phyloP scores from a whole-genome alignment of 2,797 vertebrate species.

The Pseudopleuronectes americanus region DNA sequence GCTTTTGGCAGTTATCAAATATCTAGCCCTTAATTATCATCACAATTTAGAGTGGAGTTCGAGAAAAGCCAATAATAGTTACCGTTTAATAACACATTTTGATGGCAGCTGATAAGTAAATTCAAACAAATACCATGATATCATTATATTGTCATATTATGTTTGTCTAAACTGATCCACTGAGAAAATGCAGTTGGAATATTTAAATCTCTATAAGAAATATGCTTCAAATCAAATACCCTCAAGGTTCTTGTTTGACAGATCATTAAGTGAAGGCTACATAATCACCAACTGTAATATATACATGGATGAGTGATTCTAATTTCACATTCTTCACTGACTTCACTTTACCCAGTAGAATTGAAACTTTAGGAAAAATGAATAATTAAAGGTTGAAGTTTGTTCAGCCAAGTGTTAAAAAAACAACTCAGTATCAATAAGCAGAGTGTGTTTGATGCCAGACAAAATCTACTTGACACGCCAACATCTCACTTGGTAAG shows the following conservation, averaged over 20 bases:
- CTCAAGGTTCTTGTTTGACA: too few relatives aligned
- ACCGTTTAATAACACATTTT: too few relatives aligned
- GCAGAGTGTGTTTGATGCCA: neutral
- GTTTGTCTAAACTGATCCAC: neutral
- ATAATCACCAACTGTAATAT: too few relatives aligned
- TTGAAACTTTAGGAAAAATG: too few relatives aligned
- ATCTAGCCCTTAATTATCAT: too few relatives aligned
- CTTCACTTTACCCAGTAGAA: neutral
- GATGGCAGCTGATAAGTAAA: too few relatives aligned
- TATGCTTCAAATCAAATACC: too few relatives aligned
- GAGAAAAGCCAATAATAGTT: neutral
- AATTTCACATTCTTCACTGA: too few relatives aligned
- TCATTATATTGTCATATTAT: neutral
- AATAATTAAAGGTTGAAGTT: neutral
- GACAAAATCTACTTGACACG: neutral
- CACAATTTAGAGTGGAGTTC: neutral
- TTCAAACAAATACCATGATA: neutral
- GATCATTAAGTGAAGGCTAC: too few relatives aligned
- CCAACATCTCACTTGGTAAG: neutral
- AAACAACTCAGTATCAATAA: neutral
- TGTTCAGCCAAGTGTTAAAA: neutral
- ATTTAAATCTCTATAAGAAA: too few relatives aligned
- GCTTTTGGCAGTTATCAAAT: too few relatives aligned
- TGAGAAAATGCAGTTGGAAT: too few relatives aligned
- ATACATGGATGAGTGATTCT: neutral